A percentile compares a stretch with the other conserved stretches of the same genome.
Conservation (phyloP, 2,113 vertebrate species). For the Anguilla rostrata region DNA sequence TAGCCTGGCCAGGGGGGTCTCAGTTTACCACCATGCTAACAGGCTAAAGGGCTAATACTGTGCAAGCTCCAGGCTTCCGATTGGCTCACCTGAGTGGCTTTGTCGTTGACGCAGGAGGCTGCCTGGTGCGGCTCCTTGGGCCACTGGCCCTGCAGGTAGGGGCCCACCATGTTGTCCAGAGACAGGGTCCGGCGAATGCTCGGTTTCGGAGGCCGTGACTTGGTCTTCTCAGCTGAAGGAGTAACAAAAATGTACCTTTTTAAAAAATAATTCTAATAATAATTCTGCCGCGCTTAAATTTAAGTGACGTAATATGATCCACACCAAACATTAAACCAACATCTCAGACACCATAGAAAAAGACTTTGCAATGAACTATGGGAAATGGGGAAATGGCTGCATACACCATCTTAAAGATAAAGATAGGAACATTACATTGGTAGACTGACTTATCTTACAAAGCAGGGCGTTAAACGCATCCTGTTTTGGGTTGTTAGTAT, state of each 20-base stretch:
- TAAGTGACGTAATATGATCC: too few species aligned
- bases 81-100: constrained; percentile 83
- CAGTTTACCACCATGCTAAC: neutral
- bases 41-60: neutral
- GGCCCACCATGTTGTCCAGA: constrained; percentile 80
- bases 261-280: neutral
- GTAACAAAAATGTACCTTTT: neutral
- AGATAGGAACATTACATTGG: too few species aligned
- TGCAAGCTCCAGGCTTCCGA: neutral
- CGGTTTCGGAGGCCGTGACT: constrained; percentile 62
- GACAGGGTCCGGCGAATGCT: constrained; percentile 77
- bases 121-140: constrained; percentile 75
- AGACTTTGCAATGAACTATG: neutral
- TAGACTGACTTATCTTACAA: too few species aligned
- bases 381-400: neutral
- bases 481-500: too few species aligned
- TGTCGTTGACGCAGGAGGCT: constrained; percentile 72
- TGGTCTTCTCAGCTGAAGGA: constrained; percentile 64
- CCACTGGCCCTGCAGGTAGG: constrained; percentile 89
- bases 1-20: neutral
- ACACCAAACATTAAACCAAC: too few species aligned
- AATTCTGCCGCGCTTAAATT: too few species aligned
- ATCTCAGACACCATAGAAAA: neutral
- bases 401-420: too few species aligned
- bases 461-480: too few species aligned